These are phyloP conservation scores for Amphiprion percula DNA, from an alignment of 2,113 vertebrate genomes.

Conservation along the genomic window DNA sequence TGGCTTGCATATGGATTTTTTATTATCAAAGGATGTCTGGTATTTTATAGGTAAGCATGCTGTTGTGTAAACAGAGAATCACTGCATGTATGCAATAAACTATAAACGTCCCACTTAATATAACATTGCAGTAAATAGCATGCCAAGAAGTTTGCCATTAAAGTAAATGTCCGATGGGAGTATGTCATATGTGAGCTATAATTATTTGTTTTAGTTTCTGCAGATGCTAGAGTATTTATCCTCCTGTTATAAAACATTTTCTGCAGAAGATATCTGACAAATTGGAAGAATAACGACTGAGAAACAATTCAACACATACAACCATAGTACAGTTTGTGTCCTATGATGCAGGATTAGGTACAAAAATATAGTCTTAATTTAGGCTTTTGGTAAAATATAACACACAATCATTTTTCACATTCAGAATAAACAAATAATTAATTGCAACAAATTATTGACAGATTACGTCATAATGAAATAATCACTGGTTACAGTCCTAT, in stretches of 20 bases:
- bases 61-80: neutral
- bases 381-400: too few species aligned
- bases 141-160: neutral
- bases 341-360: neutral
- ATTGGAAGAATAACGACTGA: neutral
- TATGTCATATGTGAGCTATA: neutral
- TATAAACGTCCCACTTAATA: neutral
- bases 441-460: too few species aligned
- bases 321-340: neutral
- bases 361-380: too few species aligned
- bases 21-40: conserved; percentile 13
- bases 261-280: too few species aligned
- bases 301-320: neutral
- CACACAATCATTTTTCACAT: too few species aligned
- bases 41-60: conserved; percentile 10
- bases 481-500: too few species aligned
- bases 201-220: neutral
- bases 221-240: neutral
- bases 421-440: too few species aligned
- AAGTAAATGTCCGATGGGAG: neutral
- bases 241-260: neutral
- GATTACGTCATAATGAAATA: too few species aligned
- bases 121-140: neutral
- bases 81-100: neutral
- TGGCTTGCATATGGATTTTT: conserved; percentile 27